Evolutionary conservation across 2,113 vertebrate genomes (phyloP), one percentile per base, ranked within the genome.

Genomic region (Typhlomys cinereus): DNA sequence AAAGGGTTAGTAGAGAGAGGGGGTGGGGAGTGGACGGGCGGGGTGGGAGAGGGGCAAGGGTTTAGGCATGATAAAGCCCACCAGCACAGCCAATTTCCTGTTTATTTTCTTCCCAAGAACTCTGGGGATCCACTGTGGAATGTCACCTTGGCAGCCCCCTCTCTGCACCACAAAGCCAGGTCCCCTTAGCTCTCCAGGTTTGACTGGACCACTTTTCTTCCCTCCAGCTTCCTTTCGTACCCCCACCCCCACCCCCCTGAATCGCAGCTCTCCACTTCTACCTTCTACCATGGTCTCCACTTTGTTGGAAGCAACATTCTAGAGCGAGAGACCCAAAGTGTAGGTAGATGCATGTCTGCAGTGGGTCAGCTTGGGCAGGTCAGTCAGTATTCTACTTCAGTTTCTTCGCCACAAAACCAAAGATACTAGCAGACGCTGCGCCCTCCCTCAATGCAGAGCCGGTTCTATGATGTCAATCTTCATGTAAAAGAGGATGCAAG

Each of bases 71-170:
- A 91, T 92, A 92, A 94, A 96, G 78, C 92, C 75, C 92, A 87
- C 52, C 92, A 69, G 84, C 66, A 83, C 89, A 85, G 95, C 88
- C 88, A 57, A 94, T 96, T 96, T 97, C 90, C 18, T 41, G 0
- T 67, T 82, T n/a, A 15, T 73, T 74, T 85, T 78, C 78, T 75
- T 74, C 74, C n/a, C 52, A n/a, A 46, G 85, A 83, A 76, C 94
- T 80, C 71, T n/a, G 36, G 57, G 67, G 87, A 91, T 70, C 54
- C 6, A 88, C 85, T 82, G 50, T 48, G 87, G 78, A 90, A 95
- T 54, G 85, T 52, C 64, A 96, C 59, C 34, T 62, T 83, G 41
- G 88, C 50, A 78, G 57, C 74, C 71, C 4, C 34, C 25, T 23
- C 36, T 3, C 0, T 64, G 62, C 23, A 59, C 62, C 57, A 31